Evolutionary conservation across 1,140 invertebrate genomes (phyloP).

Genomic region (Lamellibrachia luymesi): DNA sequence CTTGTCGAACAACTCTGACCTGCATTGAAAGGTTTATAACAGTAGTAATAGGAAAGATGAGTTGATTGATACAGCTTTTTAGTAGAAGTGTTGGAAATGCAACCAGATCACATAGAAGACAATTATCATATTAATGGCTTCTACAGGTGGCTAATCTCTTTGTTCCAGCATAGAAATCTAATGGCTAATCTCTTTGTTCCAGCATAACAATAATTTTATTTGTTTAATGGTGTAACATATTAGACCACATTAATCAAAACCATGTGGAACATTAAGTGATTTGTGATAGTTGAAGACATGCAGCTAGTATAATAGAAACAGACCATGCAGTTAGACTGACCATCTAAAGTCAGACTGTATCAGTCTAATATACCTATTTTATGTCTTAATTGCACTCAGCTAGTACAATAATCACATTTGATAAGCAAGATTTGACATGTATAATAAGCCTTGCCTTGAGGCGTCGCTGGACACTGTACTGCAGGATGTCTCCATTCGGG

Average conservation of each 20-base stretch:
- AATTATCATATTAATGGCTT: too few relatives aligned
- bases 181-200: too few relatives aligned
- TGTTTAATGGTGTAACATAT: background rate
- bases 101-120: background rate
- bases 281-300: background rate
- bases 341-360: background rate
- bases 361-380: too few relatives aligned
- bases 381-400: background rate
- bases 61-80: too few relatives aligned
- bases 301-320: background rate
- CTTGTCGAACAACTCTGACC: too few relatives aligned
- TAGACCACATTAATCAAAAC: background rate
- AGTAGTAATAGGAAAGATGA: too few relatives aligned
- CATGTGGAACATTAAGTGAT: background rate
- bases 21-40: too few relatives aligned
- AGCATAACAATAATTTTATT: too few relatives aligned
- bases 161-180: too few relatives aligned
- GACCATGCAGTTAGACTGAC: background rate
- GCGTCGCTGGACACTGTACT: constrained; percentile 44
- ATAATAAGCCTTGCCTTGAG: constrained; percentile 15
- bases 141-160: too few relatives aligned
- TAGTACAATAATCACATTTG: background rate
- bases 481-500: constrained; percentile 45
- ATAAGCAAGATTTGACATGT: background rate
- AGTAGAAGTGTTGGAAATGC: background rate